A percentile compares a stretch with the other conserved stretches of the same genome.
Conservation (phyloP, 2,888 invertebrate genomes). For the Apodemia zela region DNA sequence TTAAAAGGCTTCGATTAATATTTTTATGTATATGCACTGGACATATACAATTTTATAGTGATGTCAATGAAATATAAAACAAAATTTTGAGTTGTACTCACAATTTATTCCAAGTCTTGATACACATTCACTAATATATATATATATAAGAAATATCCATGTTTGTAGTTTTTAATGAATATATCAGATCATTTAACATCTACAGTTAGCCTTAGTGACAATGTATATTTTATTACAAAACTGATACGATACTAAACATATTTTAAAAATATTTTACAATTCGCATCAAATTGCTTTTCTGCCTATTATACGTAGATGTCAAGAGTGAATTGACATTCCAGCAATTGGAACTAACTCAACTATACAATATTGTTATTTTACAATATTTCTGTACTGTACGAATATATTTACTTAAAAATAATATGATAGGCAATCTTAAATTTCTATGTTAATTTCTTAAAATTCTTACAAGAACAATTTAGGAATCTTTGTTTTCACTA, state of each 20-base stretch:
- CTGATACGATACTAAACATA: background rate
- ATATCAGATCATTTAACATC: constrained; percentile 11
- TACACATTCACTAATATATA: background rate
- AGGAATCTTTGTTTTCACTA: constrained; percentile 23
- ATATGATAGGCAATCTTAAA: constrained; percentile 15
- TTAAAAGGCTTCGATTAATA: background rate
- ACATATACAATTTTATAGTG: background rate
- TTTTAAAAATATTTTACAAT: constrained; percentile 7
- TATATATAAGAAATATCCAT: background rate
- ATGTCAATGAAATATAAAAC: background rate
- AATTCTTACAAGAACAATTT: constrained; percentile 16
- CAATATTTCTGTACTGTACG: background rate
- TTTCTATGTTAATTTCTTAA: constrained; percentile 15
- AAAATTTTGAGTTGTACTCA: constrained; percentile 3
- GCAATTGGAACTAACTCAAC: background rate
- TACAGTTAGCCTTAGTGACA: constrained; percentile 2
- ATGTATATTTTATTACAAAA: constrained; percentile 12
- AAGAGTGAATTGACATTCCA: background rate
- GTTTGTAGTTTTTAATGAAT: background rate
- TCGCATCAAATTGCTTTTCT: background rate
- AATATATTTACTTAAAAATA: constrained; percentile 12
- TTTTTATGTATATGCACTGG: background rate
- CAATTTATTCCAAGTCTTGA: background rate
- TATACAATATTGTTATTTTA: constrained; percentile 1
- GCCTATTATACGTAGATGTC: background rate